A percentile compares a stretch with the other conserved stretches of the same genome.
These are phyloP conservation scores for Venturia canescens DNA, from an alignment of 1,140 invertebrate species.

Conservation along the genomic window DNA sequence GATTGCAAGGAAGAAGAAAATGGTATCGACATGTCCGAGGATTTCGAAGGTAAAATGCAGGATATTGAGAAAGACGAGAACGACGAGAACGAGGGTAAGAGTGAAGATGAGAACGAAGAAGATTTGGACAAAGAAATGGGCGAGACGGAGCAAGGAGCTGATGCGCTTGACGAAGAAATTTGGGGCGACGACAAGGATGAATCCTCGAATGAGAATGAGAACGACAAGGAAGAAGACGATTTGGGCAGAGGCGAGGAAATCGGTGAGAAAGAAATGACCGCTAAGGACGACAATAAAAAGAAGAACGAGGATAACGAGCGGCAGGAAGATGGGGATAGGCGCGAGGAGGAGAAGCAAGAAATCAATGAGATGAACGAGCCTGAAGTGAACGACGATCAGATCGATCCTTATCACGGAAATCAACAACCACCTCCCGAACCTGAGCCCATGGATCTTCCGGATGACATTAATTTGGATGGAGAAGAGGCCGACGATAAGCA, in stretches of 20 bases:
- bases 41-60: slow-evolving; percentile 92
- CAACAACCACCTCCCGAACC: slow-evolving; percentile 85
- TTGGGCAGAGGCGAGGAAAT: slow-evolving; percentile 80
- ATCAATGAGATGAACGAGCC: slow-evolving; percentile 88
- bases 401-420: slow-evolving; percentile 91
- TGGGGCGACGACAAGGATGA: slow-evolving; percentile 93
- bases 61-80: slow-evolving; percentile 86
- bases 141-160: slow-evolving; percentile 89
- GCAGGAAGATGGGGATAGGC: slow-evolving; percentile 72
- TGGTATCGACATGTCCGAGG: slow-evolving; percentile 95
- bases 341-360: slow-evolving; percentile 82
- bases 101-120: slow-evolving; percentile 82
- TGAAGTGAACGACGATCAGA: slow-evolving; percentile 88
- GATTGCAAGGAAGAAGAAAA: slow-evolving; percentile 95
- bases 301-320: slow-evolving; percentile 78
- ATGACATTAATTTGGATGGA: slow-evolving; percentile 90
- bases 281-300: slow-evolving; percentile 83
- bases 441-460: slow-evolving; percentile 91
- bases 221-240: slow-evolving; percentile 81
- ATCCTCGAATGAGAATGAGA: slow-evolving; percentile 80
- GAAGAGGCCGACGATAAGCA: slow-evolving; percentile 80
- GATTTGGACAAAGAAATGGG: slow-evolving; percentile 96
- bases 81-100: slow-evolving; percentile 81
- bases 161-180: slow-evolving; percentile 89
- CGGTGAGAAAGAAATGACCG: slow-evolving; percentile 79